Percentiles rank a stretch among this genome's conserved stretches.
These are phyloP conservation scores for Kobus ellipsiprymnus DNA, from an alignment of 2,113 vertebrate species.

Conservation along the genomic window DNA sequence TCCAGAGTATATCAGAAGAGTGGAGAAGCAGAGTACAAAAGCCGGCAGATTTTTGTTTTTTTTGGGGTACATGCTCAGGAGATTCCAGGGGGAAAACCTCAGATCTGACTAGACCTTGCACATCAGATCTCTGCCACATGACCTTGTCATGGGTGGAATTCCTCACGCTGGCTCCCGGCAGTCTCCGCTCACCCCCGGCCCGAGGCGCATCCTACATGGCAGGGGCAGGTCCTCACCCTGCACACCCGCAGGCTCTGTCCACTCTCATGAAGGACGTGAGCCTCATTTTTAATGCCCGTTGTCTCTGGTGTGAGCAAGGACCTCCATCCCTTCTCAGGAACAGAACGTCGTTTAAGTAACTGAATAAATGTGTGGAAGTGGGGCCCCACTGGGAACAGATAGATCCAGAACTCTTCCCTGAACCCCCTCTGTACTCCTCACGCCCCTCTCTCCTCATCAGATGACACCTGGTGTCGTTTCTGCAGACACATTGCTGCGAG, in stretches of 20 bases:
- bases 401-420: background rate
- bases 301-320: background rate
- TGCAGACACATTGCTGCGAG: accelerated
- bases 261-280: accelerated
- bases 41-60: too few species aligned
- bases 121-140: too few species aligned
- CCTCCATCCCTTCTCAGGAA: background rate
- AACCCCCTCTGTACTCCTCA: background rate
- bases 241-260: background rate
- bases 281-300: accelerated
- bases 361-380: background rate
- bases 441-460: background rate
- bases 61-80: too few species aligned
- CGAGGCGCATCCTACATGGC: background rate
- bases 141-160: too few species aligned
- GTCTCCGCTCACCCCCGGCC: background rate
- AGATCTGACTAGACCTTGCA: too few species aligned
- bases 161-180: too few species aligned
- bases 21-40: too few species aligned
- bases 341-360: background rate
- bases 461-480: too few species aligned
- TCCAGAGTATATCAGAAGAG: too few species aligned
- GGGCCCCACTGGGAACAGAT: background rate
- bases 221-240: background rate
- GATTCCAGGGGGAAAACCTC: too few species aligned